These are phyloP conservation scores for Anagyrus pseudococci DNA, from an alignment of 2,888 invertebrate genomes.

Conservation along the genomic window DNA sequence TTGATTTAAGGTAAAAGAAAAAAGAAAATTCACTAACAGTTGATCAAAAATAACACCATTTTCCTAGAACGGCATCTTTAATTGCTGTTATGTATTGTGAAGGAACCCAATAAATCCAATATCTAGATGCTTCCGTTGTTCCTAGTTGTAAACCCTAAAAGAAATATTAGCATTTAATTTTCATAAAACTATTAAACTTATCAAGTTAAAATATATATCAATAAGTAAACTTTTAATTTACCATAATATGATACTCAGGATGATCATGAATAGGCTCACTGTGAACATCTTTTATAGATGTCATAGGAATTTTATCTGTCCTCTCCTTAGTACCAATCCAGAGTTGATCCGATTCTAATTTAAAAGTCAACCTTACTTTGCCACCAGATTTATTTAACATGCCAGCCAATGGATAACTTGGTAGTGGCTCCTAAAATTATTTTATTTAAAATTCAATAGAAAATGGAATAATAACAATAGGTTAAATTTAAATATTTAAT, in stretches of 20 bases:
- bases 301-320: conserved; percentile 91
- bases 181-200: background rate
- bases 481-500: no score
- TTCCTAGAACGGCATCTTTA: conserved; percentile 87
- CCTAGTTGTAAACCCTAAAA: conserved; percentile 85
- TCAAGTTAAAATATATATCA: conserved; percentile 5
- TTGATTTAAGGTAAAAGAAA: conserved; percentile 45
- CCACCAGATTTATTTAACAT: conserved; percentile 91
- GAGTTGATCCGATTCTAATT: conserved; percentile 86
- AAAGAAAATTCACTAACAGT: conserved; percentile 37
- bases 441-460: conserved; percentile 1
- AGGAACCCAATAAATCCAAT: conserved; percentile 96
- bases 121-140: conserved; percentile 88
- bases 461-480: no score
- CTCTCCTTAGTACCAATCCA: conserved; percentile 94
- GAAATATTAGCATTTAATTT: conserved; percentile 19
- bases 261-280: conserved; percentile 86
- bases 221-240: conserved; percentile 61
- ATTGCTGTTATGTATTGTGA: conserved; percentile 90
- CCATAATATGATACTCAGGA: conserved; percentile 91
- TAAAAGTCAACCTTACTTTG: conserved; percentile 90
- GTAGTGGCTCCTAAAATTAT: conserved; percentile 75
- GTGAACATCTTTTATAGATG: conserved; percentile 81
- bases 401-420: conserved; percentile 81
- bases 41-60: conserved; percentile 80